These are phyloP conservation scores for Eretmochelys imbricata DNA, from an alignment of 2,113 vertebrate genomes.

Conservation along the genomic window DNA sequence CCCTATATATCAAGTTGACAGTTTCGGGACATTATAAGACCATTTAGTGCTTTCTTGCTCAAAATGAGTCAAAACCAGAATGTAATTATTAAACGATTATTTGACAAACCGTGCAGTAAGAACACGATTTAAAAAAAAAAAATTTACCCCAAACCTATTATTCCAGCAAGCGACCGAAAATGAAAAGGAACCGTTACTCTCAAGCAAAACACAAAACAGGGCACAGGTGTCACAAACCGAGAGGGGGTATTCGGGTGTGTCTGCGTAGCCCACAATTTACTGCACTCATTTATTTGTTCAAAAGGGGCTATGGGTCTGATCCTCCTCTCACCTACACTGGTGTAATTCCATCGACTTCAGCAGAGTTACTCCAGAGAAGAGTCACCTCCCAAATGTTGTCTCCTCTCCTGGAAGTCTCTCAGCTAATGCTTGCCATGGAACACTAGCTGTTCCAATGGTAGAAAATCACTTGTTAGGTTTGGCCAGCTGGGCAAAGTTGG, in stretches of 20 bases:
- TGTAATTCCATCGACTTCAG: neutral
- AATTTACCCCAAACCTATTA: neutral
- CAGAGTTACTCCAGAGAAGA: neutral
- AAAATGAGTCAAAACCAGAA: constrained; percentile 7
- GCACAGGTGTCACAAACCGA: neutral
- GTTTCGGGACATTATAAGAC: constrained; percentile 35
- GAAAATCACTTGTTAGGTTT: neutral
- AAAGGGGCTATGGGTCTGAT: neutral
- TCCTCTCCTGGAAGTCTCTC: fast-evolving
- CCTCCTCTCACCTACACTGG: neutral
- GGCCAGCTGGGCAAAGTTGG: fast-evolving
- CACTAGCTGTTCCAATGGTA: neutral
- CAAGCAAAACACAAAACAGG: neutral
- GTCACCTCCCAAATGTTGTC: too few relatives aligned
- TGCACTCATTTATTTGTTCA: neutral
- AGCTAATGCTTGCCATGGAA: neutral
- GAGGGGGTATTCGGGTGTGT: neutral
- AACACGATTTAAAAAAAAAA: neutral
- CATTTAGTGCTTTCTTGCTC: constrained; percentile 21
- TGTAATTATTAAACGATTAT: constrained; percentile 6
- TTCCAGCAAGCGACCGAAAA: neutral
- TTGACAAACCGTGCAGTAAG: fast-evolving
- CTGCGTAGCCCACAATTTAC: neutral
- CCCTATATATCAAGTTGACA: constrained; percentile 29
- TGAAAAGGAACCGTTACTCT: neutral